These are phyloP conservation scores for Megalurothrips usitatus DNA, from an alignment of 2,888 invertebrate species.

Conservation along the genomic window DNA sequence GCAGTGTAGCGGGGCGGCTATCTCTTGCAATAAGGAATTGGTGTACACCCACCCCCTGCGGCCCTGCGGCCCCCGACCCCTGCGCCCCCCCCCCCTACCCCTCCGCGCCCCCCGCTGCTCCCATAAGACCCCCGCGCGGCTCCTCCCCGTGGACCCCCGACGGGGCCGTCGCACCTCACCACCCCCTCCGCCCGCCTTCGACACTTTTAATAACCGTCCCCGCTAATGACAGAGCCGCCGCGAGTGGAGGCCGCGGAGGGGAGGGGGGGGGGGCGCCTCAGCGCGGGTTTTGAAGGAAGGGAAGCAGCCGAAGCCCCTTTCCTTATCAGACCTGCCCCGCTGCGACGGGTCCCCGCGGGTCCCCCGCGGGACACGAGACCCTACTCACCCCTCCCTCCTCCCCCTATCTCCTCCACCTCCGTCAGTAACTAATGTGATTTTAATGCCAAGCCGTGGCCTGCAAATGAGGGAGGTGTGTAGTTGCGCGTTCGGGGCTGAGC, in stretches of 20 bases:
- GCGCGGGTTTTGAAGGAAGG: conserved; percentile 12
- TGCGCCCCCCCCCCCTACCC: no score
- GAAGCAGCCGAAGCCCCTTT: not conserved
- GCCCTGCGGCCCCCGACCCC: no score
- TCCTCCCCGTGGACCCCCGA: not conserved
- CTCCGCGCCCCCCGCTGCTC: no score
- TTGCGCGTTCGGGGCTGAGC: not conserved
- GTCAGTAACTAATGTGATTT: conserved; percentile 18
- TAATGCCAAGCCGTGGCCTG: not conserved
- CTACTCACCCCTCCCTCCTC: not conserved
- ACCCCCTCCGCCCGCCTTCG: not conserved
- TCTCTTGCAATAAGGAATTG: no score
- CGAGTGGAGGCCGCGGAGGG: not conserved
- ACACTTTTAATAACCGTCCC: conserved; percentile 15
- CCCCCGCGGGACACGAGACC: not conserved
- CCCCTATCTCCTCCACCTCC: not conserved
- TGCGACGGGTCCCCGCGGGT: not conserved
- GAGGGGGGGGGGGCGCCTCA: not conserved
- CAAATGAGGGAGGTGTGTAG: conserved; percentile 22
- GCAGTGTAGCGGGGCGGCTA: no score
- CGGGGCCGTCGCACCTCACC: not conserved
- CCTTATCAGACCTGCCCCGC: not conserved
- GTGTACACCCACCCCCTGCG: no score
- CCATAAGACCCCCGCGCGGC: not conserved
- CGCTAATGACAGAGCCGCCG: conserved; percentile 16